These are phyloP conservation scores for Macrophya alboannulata DNA, from an alignment of 2,888 invertebrate genomes.

Conservation along the genomic window DNA sequence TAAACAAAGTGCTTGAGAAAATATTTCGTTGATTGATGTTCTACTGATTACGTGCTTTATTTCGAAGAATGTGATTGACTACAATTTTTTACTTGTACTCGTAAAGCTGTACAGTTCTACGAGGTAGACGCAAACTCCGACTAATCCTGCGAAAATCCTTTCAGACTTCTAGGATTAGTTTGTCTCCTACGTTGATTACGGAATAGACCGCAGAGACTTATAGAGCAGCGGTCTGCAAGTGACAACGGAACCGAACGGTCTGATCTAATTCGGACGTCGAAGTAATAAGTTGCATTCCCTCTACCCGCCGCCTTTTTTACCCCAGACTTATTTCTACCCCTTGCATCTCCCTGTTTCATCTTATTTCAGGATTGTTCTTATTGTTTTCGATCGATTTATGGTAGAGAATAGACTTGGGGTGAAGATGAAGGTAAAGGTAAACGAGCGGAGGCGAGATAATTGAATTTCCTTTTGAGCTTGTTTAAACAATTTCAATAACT, in stretches of 20 bases:
- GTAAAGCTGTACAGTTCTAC: background rate
- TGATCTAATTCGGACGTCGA: background rate
- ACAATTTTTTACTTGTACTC: background rate
- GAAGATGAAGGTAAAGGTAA: background rate
- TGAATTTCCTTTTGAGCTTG: conserved; percentile 17
- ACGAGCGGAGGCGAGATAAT: conserved; percentile 15
- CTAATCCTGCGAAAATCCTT: conserved; percentile 9
- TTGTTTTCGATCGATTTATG: background rate
- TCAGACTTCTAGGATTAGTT: conserved; percentile 27
- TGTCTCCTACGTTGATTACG: background rate
- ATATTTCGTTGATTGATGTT: background rate
- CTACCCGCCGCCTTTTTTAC: background rate
- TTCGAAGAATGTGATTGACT: background rate
- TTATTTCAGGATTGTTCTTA: background rate
- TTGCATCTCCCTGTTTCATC: background rate
- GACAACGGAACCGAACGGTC: background rate
- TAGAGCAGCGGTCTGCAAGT: background rate
- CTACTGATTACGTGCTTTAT: background rate
- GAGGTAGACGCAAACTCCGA: background rate
- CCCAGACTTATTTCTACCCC: background rate
- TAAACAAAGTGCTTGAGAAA: background rate
- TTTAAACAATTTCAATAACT: conserved; percentile 47
- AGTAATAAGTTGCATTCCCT: conserved; percentile 27
- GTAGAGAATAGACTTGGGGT: background rate
- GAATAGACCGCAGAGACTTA: conserved; percentile 4